phyloP scores from a whole-genome alignment of 2,797 vertebrate genomes.

The Labeo calbasu region DNA sequence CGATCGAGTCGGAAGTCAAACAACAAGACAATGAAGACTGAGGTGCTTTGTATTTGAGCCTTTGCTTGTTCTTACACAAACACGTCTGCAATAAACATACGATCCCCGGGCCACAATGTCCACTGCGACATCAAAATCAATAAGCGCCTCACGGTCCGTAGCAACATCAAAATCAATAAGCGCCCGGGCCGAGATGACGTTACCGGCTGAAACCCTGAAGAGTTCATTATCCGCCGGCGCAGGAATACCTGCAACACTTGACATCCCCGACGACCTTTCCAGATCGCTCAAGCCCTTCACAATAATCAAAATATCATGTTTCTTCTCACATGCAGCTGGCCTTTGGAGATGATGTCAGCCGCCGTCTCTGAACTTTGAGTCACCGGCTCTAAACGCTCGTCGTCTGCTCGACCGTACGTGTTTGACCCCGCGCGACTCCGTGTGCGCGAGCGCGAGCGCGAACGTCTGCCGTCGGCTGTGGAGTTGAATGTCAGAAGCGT shows the following conservation, averaged over 20 bases:
- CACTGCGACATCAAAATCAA: slow-evolving; percentile 39
- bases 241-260: slow-evolving; percentile 36
- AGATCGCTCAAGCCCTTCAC: slow-evolving; percentile 54
- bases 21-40: slow-evolving; percentile 17
- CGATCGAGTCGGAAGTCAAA: slow-evolving; percentile 11
- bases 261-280: slow-evolving; percentile 21
- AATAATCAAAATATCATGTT: slow-evolving; percentile 52
- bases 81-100: slow-evolving; percentile 24
- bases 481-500: not conserved
- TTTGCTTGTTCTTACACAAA: slow-evolving; percentile 25
- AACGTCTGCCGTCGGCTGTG: not conserved
- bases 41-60: slow-evolving; percentile 13
- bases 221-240: slow-evolving; percentile 22
- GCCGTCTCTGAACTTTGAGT: slow-evolving; percentile 17
- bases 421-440: not conserved
- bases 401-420: not conserved
- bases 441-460: not conserved
- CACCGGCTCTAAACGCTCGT: slow-evolving; percentile 4
- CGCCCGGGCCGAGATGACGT: not conserved
- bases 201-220: not conserved
- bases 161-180: slow-evolving; percentile 36
- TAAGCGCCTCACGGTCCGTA: slow-evolving; percentile 23
- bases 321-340: slow-evolving; percentile 18
- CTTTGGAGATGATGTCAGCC: slow-evolving; percentile 28
- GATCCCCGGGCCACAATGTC: slow-evolving; percentile 11